Evolutionary conservation across 2,797 vertebrate genomes (phyloP), one percentile per base, ranked within the genome.

Genomic region (Neoniphon sammara): DNA sequence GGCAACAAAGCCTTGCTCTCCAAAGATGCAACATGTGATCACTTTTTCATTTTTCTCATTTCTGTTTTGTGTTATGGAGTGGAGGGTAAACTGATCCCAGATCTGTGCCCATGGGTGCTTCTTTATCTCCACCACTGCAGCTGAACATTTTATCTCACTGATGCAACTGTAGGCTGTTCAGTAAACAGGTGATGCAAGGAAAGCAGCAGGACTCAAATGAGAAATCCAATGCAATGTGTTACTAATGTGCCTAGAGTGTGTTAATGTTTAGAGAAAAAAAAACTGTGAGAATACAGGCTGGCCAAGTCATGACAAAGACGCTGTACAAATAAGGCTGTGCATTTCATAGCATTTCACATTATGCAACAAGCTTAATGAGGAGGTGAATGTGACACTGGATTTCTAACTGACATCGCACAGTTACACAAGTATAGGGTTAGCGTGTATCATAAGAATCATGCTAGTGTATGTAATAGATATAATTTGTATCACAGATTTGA

Each of bases 161-260:
- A 93, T 88, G 92, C 83, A 93, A 88, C 77, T 66, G 27, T 25
- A 17, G 64, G 46, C 78, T 36, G 59, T 44, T 42, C 18, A 56
- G 82, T 91, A 93, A 94, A 94, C 93, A 94, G 78, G 81, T 94
- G 94, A 94, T 92, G 93, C 91, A 94, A 94, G 90, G 64, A 39
- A 27, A 74, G 75, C 56, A 67, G 46, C 47, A 27, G 53, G 27
- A 49, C 27, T 68, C 75, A 78, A 84, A 82, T 91, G 90, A 91
- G 90, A 92, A 91, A 92, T 89, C 83, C 75, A 80, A 63, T 70
- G 91, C 89, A 93, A 93, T 75, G n/a, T 86, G 44, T 94, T 92
- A 86, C 93, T 66, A 72, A 81, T 60, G 27, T 47, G n/a, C 14
- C 18, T 67, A 25, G 64, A 72, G 60, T 55, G 54, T 49, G 47